Percentiles rank a stretch among this genome's conserved stretches.
Evolutionary conservation across 2,888 invertebrate species (phyloP).

Genomic region (Meiosimyza platycephala): DNA sequence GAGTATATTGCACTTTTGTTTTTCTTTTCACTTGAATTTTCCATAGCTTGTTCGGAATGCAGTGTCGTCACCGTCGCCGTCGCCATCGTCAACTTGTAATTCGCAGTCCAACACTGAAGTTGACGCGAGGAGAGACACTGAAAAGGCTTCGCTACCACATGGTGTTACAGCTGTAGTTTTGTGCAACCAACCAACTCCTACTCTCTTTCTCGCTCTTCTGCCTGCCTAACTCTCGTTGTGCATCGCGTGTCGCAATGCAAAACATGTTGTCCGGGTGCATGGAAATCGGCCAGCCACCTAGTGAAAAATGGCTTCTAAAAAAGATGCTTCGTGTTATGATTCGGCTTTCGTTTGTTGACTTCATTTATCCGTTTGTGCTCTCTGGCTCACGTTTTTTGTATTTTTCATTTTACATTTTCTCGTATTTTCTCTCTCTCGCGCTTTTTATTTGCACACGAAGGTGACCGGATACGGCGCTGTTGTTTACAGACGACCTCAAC

Average conservation of each 20-base stretch:
- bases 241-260: conserved; percentile 28
- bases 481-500: too few species aligned
- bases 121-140: conserved; percentile 38
- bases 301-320: too few species aligned
- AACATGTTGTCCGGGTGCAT: conserved; percentile 29
- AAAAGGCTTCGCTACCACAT: background rate
- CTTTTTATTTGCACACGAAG: background rate
- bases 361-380: background rate
- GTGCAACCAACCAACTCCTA: too few species aligned
- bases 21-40: too few species aligned
- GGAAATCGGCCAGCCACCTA: conserved; percentile 20
- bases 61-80: background rate
- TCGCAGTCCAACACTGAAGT: conserved; percentile 42
- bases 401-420: background rate
- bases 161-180: too few species aligned
- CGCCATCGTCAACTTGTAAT: conserved; percentile 19
- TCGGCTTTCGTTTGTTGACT: background rate
- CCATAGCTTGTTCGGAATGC: too few species aligned
- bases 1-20: too few species aligned
- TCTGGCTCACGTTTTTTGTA: background rate
- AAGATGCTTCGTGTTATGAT: background rate
- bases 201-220: too few species aligned
- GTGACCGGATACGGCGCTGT: too few species aligned
- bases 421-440: background rate
- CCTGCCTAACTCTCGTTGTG: background rate